Evolutionary conservation across 1,140 invertebrate genomes (phyloP), one percentile per base, ranked within the genome.

Genomic region (Lepidurus packardi): DNA sequence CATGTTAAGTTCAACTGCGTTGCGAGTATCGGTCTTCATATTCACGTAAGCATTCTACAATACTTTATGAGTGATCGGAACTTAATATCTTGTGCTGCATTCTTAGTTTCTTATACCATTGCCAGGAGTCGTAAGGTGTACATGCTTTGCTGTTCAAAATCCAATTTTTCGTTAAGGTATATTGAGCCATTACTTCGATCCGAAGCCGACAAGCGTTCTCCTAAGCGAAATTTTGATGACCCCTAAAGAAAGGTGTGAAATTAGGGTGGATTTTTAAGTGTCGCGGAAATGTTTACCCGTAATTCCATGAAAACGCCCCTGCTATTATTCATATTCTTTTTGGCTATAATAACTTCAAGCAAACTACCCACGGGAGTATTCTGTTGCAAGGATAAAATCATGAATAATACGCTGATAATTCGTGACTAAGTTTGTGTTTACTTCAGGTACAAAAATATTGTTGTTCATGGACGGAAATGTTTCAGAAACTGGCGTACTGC

Each of bases 141-240:
- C 88, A 94, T 92, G 74, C 92, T 92, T 85, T 92, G 91, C 42
- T 89, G 91, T 82, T 95, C 94, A 82, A 94, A 95, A 85, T 95
- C 94, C 77, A 95, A 85, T 80, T 90, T 88, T 25, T 90, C 91
- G 43, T 91, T 87, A 21, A 94, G 84, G 78, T 91, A 90, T 82
- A 94, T 90, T 1, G 91, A 90, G 53, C 91, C 92, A 84, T 92
- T 90, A 34, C 91, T 92, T 73, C 89, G 89, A 83, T 92, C 90
- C 8, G 88, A 87, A 34, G 90, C 90, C 73, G 92, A 90, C 80
- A 93, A 89, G 80, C 90, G 89, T 82, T 94, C 92, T 77, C 90
- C 87, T 80, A 94, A 91, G 75, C 91, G 91, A 84, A 93, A 94
- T 73, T 87, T 84, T 21, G 90, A 87, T 16, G 90, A 90, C 80